A percentile compares a stretch with the other conserved stretches of the same genome.
phyloP scores from a whole-genome alignment of 1,140 invertebrate species.

The Meloidogyne floridensis region DNA sequence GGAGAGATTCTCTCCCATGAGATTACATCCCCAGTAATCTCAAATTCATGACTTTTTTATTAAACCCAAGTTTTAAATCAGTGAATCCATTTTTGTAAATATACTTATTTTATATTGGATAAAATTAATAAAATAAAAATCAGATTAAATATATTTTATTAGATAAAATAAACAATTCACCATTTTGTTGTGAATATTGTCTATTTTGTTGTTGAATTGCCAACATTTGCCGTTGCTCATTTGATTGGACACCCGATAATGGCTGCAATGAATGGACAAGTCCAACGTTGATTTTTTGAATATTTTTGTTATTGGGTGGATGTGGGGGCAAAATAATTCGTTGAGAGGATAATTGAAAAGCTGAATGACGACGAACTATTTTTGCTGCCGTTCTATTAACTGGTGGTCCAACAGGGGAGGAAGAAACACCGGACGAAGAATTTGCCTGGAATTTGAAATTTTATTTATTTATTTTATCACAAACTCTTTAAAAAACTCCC shows the following conservation, averaged over 20 bases:
- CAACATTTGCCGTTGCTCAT: conserved; percentile 6
- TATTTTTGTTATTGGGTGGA: neutral
- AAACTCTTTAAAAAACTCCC: neutral
- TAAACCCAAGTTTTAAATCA: too few relatives aligned
- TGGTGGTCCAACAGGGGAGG: conserved; percentile 1
- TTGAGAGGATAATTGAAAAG: conserved; percentile 42
- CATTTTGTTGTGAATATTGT: neutral
- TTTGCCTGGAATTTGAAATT: conserved; percentile 8
- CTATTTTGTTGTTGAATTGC: neutral
- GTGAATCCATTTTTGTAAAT: too few relatives aligned
- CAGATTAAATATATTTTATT: too few relatives aligned
- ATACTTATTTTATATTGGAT: too few relatives aligned
- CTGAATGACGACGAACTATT: conserved; percentile 47
- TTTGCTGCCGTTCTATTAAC: conserved; percentile 2
- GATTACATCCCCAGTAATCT: too few relatives aligned
- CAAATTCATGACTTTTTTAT: too few relatives aligned
- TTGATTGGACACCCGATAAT: conserved; percentile 1
- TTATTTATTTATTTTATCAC: neutral
- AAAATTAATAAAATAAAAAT: too few relatives aligned
- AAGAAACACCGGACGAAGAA: conserved; percentile 30
- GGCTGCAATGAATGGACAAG: conserved; percentile 17
- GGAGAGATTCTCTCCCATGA: too few relatives aligned
- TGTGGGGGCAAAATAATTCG: conserved; percentile 19
- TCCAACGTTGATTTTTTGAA: neutral
- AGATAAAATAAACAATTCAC: neutral